Conservation (phyloP, 2,113 vertebrate species). For the Onychostoma macrolepis region DNA sequence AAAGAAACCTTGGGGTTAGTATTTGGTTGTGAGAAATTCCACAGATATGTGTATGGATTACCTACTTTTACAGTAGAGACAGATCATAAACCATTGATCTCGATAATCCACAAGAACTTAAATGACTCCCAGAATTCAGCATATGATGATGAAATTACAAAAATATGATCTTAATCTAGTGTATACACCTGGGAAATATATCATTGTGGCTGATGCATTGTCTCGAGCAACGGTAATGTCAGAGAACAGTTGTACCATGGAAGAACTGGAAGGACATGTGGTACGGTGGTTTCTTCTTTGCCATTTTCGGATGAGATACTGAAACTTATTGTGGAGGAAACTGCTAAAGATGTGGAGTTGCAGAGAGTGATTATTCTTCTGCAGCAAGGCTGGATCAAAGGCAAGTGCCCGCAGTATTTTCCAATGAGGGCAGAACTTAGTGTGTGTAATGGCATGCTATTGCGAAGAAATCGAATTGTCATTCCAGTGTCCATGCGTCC, state of each 20-base stretch:
- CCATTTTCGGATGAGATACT: not conserved
- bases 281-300: not conserved
- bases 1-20: too few relatives aligned
- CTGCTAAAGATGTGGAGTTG: not conserved
- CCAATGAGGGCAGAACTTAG: constrained; percentile 20
- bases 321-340: not conserved
- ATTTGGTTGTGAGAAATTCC: not conserved
- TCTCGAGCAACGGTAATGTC: too few relatives aligned
- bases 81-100: constrained; percentile 44
- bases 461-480: constrained; percentile 32
- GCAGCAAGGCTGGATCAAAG: too few relatives aligned
- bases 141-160: not conserved
- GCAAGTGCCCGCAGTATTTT: not conserved
- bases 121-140: constrained; percentile 14
- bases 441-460: constrained; percentile 34
- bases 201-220: too few relatives aligned
- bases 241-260: too few relatives aligned
- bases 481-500: too few relatives aligned
- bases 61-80: constrained; percentile 32
- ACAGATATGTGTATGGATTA: constrained; percentile 35
- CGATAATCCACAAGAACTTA: constrained; percentile 47
- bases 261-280: not conserved
- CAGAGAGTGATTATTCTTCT: not conserved
- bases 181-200: not conserved
- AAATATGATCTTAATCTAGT: not conserved